phyloP scores from a whole-genome alignment of 2,113 vertebrate species.

The human (Homo sapiens) region GRCh38 chr2:20265501-20266000 shows the following conservation, averaged over 20 bases:
- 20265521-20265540: neutral
- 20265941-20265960: neutral
- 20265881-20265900: slow-evolving; percentile 26
- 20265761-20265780: neutral
- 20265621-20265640: neutral
- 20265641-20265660: neutral
- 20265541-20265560: neutral
- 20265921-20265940: neutral
- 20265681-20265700: neutral
- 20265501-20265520: no score
- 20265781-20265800: neutral
- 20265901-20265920: neutral
- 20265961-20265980: neutral
- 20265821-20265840: neutral
- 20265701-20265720: neutral
- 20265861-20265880: neutral
- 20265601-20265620: neutral
- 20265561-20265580: neutral
- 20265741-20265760: neutral
- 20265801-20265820: neutral
- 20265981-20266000: neutral
- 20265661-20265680: neutral
- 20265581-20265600: neutral
- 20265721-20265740: neutral
- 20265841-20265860: neutral